A percentile compares a stretch with the other conserved stretches of the same genome.
These are phyloP conservation scores for Gymnocypris eckloni DNA, from an alignment of 2,797 vertebrate species.

Conservation along the genomic window DNA sequence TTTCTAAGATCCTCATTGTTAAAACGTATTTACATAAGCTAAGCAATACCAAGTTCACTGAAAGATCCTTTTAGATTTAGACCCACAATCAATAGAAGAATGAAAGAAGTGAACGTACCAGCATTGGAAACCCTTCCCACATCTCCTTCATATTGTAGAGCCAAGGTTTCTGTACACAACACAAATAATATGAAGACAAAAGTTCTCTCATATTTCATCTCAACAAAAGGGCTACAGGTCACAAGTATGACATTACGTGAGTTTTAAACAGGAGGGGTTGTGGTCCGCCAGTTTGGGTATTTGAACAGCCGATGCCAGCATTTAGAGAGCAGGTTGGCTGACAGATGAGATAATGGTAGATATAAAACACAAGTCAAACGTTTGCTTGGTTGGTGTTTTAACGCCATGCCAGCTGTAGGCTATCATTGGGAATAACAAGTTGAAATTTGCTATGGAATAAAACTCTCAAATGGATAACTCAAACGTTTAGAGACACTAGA, in stretches of 20 bases:
- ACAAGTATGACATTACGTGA: neutral
- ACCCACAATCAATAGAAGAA: neutral
- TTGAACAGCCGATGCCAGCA: neutral
- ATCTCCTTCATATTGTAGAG: constrained; percentile 85
- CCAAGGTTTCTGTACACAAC: constrained; percentile 88
- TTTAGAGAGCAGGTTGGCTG: neutral
- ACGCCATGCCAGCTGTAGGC: neutral
- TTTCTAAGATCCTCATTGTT: neutral
- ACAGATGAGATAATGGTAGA: neutral
- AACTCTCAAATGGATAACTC: neutral
- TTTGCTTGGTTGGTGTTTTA: neutral
- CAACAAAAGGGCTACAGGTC: constrained; percentile 8
- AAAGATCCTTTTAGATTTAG: neutral
- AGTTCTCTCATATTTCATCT: constrained; percentile 22
- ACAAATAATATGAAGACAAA: constrained; percentile 28
- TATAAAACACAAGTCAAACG: neutral
- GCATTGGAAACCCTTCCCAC: constrained; percentile 90
- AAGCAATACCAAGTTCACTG: neutral
- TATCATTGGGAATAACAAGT: neutral
- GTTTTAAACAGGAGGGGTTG: neutral
- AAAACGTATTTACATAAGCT: neutral
- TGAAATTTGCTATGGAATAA: neutral
- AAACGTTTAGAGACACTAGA: neutral
- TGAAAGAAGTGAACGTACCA: constrained; percentile 76
- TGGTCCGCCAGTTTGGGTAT: neutral